Evolutionary conservation across 2,888 invertebrate species (phyloP).

Genomic region (Cerastis rubricosa): DNA sequence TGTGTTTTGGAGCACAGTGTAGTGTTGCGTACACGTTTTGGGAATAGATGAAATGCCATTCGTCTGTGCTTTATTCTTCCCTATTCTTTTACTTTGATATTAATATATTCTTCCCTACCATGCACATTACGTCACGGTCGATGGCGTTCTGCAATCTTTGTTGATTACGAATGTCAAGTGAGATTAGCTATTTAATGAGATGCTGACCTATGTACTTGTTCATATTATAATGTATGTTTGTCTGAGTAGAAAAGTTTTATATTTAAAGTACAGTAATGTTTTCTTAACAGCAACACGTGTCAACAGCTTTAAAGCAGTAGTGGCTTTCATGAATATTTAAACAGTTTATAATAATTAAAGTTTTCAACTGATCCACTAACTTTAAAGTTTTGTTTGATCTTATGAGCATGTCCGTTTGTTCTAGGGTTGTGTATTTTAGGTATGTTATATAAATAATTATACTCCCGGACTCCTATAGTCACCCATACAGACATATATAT

Average conservation of each 20-base stretch:
- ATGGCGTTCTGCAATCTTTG: too few relatives aligned
- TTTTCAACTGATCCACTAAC: slow-evolving; percentile 48
- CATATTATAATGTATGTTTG: background rate
- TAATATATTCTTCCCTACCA: too few relatives aligned
- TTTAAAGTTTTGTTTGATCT: slow-evolving; percentile 54
- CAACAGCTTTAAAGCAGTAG: background rate
- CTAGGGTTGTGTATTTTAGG: slow-evolving; percentile 50
- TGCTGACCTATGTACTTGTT: too few relatives aligned
- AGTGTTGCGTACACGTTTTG: background rate
- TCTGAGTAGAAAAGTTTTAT: background rate
- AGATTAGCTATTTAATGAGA: too few relatives aligned
- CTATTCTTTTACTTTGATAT: too few relatives aligned
- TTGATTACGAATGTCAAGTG: too few relatives aligned
- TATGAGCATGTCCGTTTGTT: slow-evolving; percentile 40
- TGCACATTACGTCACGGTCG: too few relatives aligned
- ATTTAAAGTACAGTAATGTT: slow-evolving; percentile 5
- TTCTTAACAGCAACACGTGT: background rate
- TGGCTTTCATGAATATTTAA: slow-evolving; percentile 55
- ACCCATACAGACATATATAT: too few relatives aligned
- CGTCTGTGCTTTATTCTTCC: too few relatives aligned
- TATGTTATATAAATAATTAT: background rate
- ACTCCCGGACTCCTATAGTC: background rate
- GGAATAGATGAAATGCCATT: too few relatives aligned
- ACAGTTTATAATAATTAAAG: slow-evolving; percentile 53
- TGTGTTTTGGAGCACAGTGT: too few relatives aligned